Percentiles rank a stretch among this genome's conserved stretches.
Conservation (phyloP, 2,888 invertebrate genomes). For the Agonopterix heracliana region DNA sequence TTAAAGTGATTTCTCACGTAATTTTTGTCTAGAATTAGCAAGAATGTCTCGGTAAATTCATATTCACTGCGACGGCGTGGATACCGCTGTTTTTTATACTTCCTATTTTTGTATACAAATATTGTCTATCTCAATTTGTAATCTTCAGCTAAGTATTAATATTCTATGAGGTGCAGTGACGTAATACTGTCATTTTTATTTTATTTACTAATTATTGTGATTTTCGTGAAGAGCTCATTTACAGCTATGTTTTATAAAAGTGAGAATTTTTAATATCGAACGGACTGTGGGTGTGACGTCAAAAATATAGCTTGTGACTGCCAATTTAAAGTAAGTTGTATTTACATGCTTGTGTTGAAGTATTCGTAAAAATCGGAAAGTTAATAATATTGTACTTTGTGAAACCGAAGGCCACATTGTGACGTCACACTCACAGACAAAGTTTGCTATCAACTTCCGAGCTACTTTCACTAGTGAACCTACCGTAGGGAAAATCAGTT, state of each 20-base stretch:
- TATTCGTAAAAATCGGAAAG: too few species aligned
- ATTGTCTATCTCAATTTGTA: not conserved
- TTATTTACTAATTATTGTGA: slow-evolving; percentile 35
- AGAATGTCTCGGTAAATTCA: too few species aligned
- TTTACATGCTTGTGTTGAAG: too few species aligned
- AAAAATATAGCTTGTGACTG: too few species aligned
- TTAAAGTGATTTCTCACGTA: too few species aligned
- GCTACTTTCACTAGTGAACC: slow-evolving; percentile 1
- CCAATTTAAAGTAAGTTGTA: too few species aligned
- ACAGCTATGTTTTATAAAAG: slow-evolving; percentile 40
- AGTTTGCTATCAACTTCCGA: not conserved
- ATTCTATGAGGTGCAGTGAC: slow-evolving; percentile 27
- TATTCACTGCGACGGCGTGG: too few species aligned
- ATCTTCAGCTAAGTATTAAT: not conserved
- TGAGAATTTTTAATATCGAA: slow-evolving; percentile 22
- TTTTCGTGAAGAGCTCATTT: slow-evolving; percentile 32
- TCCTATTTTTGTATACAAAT: not conserved
- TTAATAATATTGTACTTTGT: too few species aligned
- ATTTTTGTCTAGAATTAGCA: too few species aligned
- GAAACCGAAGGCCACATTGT: too few species aligned
- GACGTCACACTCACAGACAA: not conserved
- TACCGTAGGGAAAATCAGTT: slow-evolving; percentile 19
- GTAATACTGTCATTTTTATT: slow-evolving; percentile 33
- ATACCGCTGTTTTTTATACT: not conserved
- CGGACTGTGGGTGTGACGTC: not conserved